Evolutionary conservation across 1,140 invertebrate species (phyloP), one percentile per base, ranked within the genome.

Genomic region (Philaenus spumarius): DNA sequence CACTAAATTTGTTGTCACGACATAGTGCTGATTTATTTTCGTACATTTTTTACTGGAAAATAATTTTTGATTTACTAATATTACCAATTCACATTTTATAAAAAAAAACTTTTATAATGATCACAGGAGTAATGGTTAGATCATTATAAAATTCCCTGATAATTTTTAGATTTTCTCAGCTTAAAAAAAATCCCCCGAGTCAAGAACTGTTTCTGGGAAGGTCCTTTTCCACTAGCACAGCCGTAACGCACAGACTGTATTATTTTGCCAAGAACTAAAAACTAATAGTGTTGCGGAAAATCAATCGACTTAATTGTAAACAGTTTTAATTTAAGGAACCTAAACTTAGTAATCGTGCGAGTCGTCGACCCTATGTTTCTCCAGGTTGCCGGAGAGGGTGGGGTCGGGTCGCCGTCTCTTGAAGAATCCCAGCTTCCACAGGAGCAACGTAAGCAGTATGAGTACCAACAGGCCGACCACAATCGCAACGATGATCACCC

Each of bases 351-450:
- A 62, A 43, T 67, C 63, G 42, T 66, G 57, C 53, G 55, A 58
- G 40, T 87, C 85, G 34, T 88, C 85, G 24, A 83, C 84, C 59
- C 81, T 80, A 58, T 86, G 84, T 67, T 89, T 90, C 69, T 87
- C 83, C 22, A 91, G 71, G 71, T 90, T 93, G 5, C 88, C 89
- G 4, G 86, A 88, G 0, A 92, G 67, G 15, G 89, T 92, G 1
- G 84, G 85, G 71, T 92, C 88, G 7, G 86, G 85, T 23, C 80
- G 75, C 60, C 87, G 79, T 53, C 87, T 70, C 69, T 92, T 92
- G 75, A 95, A 95, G 78, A 95, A 95, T 42, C 92, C 92, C 24
- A 87, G 77, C 74, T 88, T 92, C 83, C 88, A 91, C 20, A 95
- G 69, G 2, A 85, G 71, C 19, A 89, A 75, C n/a, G 86, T 86